phyloP scores from a whole-genome alignment of 1,140 invertebrate species.

The Chrysopa pallens region DNA sequence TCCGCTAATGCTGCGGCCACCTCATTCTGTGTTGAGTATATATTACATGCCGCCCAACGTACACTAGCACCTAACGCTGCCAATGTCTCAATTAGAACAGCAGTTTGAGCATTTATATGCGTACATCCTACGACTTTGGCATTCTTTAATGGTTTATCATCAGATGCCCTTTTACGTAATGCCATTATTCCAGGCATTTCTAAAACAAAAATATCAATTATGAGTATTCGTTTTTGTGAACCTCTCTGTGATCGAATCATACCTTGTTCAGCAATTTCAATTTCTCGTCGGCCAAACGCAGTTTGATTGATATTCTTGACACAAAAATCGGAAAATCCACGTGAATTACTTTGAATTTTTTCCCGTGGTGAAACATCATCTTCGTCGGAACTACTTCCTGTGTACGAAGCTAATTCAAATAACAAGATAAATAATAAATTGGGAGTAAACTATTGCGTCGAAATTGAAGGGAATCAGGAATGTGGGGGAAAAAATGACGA shows the following conservation, averaged over 20 bases:
- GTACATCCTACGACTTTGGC: slow-evolving; percentile 95
- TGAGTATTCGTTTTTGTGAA: no score
- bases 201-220: slow-evolving; percentile 13
- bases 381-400: slow-evolving; percentile 72
- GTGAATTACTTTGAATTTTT: slow-evolving; percentile 64
- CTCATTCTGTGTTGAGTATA: slow-evolving; percentile 97
- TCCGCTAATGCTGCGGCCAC: slow-evolving; percentile 92
- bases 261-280: slow-evolving; percentile 96
- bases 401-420: slow-evolving; percentile 55
- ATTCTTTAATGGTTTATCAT: slow-evolving; percentile 87
- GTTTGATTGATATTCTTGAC: slow-evolving; percentile 82
- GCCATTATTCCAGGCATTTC: slow-evolving; percentile 98
- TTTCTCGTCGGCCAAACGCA: slow-evolving; percentile 85
- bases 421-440: not conserved
- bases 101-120: slow-evolving; percentile 95
- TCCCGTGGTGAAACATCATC: slow-evolving; percentile 73
- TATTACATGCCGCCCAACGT: slow-evolving; percentile 94
- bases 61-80: slow-evolving; percentile 78
- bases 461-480: no score
- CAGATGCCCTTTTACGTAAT: slow-evolving; percentile 69
- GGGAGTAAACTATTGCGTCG: no score
- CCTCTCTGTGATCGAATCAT: slow-evolving; percentile 3
- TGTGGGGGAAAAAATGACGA: no score
- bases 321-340: slow-evolving; percentile 73
- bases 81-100: slow-evolving; percentile 88